phyloP scores from a whole-genome alignment of 2,797 vertebrate genomes.

The Falco cherrug region DNA sequence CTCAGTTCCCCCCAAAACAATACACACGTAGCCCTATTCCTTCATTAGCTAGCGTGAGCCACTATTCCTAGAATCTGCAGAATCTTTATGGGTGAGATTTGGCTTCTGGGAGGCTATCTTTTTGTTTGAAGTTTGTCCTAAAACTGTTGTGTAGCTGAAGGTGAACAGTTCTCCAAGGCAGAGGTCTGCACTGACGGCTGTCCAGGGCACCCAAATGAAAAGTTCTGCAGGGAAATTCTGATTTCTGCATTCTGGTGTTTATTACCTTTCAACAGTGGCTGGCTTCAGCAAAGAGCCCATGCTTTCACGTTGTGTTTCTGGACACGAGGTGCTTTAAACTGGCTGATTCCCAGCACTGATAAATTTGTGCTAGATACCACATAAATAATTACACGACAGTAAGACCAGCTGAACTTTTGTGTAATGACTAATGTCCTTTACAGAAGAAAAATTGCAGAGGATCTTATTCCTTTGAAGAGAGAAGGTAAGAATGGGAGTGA shows the following conservation, averaged over 20 bases:
- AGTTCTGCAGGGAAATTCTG: background rate
- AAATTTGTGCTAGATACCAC: background rate
- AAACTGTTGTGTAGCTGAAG: background rate
- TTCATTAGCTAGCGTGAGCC: background rate
- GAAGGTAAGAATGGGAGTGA: background rate
- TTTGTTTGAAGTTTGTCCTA: background rate
- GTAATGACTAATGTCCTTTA: background rate
- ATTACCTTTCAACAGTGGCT: background rate
- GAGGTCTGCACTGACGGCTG: background rate
- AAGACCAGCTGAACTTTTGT: background rate
- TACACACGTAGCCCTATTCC: fast-evolving
- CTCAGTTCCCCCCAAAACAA: background rate
- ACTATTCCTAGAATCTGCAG: background rate
- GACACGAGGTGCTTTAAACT: background rate
- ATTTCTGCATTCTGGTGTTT: background rate
- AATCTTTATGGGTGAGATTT: background rate
- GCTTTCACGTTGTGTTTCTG: background rate
- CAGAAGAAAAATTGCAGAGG: background rate
- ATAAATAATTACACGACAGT: background rate
- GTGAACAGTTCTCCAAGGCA: background rate
- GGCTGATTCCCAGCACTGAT: background rate
- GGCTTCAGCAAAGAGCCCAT: background rate
- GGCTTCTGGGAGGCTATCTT: background rate
- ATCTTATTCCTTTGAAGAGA: background rate
- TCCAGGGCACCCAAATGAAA: background rate